Conservation (phyloP, 2,888 invertebrate species). For the Micropterix aruncella region DNA sequence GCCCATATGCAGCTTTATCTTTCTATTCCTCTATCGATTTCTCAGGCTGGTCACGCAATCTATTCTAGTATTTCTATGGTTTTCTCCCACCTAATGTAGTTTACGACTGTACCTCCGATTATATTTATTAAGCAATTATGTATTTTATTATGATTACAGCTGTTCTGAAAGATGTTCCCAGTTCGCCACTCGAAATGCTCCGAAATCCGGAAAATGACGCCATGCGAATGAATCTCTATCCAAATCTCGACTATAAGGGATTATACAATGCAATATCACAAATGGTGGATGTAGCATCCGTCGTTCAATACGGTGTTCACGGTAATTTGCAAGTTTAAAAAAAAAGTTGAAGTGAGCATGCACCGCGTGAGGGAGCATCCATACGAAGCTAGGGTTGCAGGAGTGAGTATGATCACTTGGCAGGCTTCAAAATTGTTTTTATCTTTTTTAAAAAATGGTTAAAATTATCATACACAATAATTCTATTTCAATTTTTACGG, state of each 20-base stretch:
- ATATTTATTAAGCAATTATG: not conserved
- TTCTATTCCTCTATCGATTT: too few relatives aligned
- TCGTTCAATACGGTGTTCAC: slow-evolving; percentile 77
- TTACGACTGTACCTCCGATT: not conserved
- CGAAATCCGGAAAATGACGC: slow-evolving; percentile 76
- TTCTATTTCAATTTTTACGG: too few relatives aligned
- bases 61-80: too few relatives aligned
- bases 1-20: too few relatives aligned
- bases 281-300: slow-evolving; percentile 86
- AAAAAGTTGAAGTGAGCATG: too few relatives aligned
- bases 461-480: too few relatives aligned
- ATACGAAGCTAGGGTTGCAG: too few relatives aligned
- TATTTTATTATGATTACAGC: slow-evolving; percentile 37
- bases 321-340: slow-evolving; percentile 35
- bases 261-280: slow-evolving; percentile 84
- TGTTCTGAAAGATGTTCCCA: slow-evolving; percentile 92
- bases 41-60: too few relatives aligned
- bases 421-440: too few relatives aligned
- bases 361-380: too few relatives aligned
- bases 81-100: not conserved
- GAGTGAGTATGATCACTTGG: too few relatives aligned
- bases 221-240: slow-evolving; percentile 81
- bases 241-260: slow-evolving; percentile 93
- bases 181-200: slow-evolving; percentile 83
- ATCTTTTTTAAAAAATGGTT: too few relatives aligned